These are phyloP conservation scores for Drosophila picticornis DNA, from an alignment of 2,888 invertebrate genomes.

Conservation along the genomic window DNA sequence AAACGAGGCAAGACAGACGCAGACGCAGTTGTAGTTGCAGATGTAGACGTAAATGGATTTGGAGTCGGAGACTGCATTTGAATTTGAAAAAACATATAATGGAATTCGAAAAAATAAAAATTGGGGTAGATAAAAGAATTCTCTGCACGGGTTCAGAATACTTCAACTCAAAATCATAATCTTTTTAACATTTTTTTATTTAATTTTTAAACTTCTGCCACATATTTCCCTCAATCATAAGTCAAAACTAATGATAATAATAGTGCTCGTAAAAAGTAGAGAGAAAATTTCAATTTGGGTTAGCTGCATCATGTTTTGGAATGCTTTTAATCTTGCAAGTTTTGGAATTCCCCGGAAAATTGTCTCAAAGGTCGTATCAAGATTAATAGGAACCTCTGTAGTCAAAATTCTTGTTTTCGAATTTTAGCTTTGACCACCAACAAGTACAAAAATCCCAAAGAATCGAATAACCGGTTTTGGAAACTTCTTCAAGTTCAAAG, in stretches of 20 bases:
- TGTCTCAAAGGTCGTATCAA: neutral
- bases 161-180: neutral
- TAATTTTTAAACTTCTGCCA: neutral
- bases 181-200: neutral
- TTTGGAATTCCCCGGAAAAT: neutral
- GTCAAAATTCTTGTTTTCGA: fast-evolving
- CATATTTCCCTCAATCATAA: neutral
- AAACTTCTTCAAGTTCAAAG: neutral
- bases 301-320: neutral
- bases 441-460: neutral
- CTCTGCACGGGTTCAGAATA: neutral
- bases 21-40: constrained; percentile 3
- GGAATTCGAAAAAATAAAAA: neutral
- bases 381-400: neutral
- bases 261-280: neutral
- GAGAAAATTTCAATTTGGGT: neutral
- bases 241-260: neutral
- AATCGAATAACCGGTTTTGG: fast-evolving
- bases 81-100: neutral
- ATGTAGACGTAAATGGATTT: constrained; percentile 3
- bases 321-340: neutral
- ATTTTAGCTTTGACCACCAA: neutral
- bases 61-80: constrained; percentile 1
- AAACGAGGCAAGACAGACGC: neutral
- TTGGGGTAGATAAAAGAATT: neutral